A percentile compares a stretch with the other conserved stretches of the same genome.
Evolutionary conservation across 35 echinoderm and acorn worm genomes (phyloP).

Genomic region (Lytechinus variegatus): DNA sequence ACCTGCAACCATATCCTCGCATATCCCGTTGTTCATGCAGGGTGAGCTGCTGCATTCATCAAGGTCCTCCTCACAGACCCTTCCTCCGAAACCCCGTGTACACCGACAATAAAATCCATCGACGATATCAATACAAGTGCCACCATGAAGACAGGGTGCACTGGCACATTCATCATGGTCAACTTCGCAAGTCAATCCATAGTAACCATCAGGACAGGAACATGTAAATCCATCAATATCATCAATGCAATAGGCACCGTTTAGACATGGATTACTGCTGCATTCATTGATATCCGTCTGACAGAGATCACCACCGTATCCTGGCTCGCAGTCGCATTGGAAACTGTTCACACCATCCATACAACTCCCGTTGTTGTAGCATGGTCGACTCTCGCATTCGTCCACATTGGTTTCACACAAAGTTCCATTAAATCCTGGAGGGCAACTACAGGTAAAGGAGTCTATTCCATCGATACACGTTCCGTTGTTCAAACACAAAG

Average conservation of each 20-base stretch:
- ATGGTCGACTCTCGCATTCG: slow-evolving; percentile 58
- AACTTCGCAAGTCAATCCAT: slow-evolving; percentile 50
- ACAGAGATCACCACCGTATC: slow-evolving; percentile 52
- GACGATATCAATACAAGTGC: slow-evolving; percentile 64
- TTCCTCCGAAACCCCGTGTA: slow-evolving; percentile 51
- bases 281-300: slow-evolving; percentile 64
- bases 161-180: slow-evolving; percentile 64
- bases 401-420: slow-evolving; percentile 41
- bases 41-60: slow-evolving; percentile 56
- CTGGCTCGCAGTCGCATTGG: slow-evolving; percentile 51
- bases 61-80: slow-evolving; percentile 58
- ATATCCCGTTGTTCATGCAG: slow-evolving; percentile 66
- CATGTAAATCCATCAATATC: slow-evolving; percentile 55
- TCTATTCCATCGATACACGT: slow-evolving; percentile 61
- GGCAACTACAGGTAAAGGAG: slow-evolving; percentile 58
- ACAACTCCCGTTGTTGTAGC: slow-evolving; percentile 55
- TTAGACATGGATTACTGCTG: slow-evolving; percentile 60
- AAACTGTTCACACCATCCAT: slow-evolving; percentile 50
- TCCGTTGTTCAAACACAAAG: slow-evolving; percentile 71
- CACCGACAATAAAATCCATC: slow-evolving; percentile 70
- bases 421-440: slow-evolving; percentile 34
- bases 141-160: slow-evolving; percentile 64
- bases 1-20: slow-evolving; percentile 49
- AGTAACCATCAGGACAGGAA: slow-evolving; percentile 53
- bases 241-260: slow-evolving; percentile 57